Evolutionary conservation across 2,888 invertebrate species (phyloP).

Genomic region (Heliconius aoede): DNA sequence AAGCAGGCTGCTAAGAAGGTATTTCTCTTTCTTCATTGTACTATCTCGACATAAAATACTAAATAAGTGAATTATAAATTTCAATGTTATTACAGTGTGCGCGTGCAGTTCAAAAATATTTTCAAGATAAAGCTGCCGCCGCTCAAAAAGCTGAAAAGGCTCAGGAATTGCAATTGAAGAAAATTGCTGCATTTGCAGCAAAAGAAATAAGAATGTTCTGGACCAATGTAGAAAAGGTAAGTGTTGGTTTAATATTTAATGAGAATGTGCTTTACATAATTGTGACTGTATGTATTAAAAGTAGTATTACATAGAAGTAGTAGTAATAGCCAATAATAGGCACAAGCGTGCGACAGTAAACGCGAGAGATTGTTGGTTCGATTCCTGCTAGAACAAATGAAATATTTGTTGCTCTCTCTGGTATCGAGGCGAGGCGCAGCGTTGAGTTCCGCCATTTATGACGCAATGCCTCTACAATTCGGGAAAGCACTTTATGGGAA

Average conservation of each 20-base stretch:
- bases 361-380: no score
- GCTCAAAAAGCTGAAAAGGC: slow-evolving; percentile 96
- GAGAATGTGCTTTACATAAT: not conserved
- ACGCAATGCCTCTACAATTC: no score
- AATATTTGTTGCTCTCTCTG: no score
- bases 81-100: slow-evolving; percentile 85
- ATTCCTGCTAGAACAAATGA: no score
- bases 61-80: not conserved
- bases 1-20: slow-evolving; percentile 96
- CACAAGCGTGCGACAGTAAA: no score
- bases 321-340: no score
- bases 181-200: slow-evolving; percentile 95
- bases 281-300: not conserved
- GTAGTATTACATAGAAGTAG: not conserved
- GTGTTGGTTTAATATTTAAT: not conserved
- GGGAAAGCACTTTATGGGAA: no score
- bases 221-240: slow-evolving; percentile 96
- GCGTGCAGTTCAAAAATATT: slow-evolving; percentile 94
- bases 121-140: slow-evolving; percentile 94
- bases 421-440: no score
- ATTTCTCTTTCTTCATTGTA: no score
- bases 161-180: slow-evolving; percentile 92
- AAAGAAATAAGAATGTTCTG: slow-evolving; percentile 97
- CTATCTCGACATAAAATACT: not conserved
- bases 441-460: no score